Conservation (phyloP, 2,113 vertebrate genomes). For the Eupsittula cactorum region DNA sequence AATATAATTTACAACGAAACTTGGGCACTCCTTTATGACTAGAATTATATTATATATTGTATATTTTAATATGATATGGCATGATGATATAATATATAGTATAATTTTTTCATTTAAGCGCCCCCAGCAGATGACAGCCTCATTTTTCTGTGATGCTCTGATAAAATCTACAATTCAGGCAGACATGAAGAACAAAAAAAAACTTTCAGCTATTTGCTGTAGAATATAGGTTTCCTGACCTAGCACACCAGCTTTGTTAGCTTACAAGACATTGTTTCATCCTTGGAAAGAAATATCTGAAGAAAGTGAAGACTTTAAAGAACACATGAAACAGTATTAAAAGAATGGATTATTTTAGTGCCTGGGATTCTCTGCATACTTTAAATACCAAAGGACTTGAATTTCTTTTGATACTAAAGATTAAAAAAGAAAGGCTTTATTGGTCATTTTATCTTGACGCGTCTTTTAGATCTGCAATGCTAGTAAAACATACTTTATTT, state of each 20-base stretch:
- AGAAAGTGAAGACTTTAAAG: background rate
- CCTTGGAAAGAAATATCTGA: background rate
- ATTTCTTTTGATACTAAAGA: background rate
- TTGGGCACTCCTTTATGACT: background rate
- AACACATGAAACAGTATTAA: background rate
- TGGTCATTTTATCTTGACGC: background rate
- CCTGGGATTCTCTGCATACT: background rate
- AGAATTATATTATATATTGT: background rate
- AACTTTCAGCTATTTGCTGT: background rate
- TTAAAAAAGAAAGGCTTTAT: background rate
- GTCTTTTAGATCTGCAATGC: background rate
- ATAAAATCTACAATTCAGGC: background rate
- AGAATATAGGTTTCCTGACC: background rate
- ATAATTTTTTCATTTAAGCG: constrained; percentile 7
- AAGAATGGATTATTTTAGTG: background rate
- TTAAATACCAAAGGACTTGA: background rate
- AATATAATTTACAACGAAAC: background rate
- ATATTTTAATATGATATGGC: background rate
- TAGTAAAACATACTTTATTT: background rate
- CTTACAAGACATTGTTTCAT: background rate
- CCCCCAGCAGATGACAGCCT: background rate
- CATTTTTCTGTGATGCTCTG: background rate
- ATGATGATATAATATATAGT: background rate
- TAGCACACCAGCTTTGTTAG: background rate
- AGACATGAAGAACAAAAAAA: background rate